phyloP scores from a whole-genome alignment of 2,113 vertebrate species.

The Trichechus manatus region DNA sequence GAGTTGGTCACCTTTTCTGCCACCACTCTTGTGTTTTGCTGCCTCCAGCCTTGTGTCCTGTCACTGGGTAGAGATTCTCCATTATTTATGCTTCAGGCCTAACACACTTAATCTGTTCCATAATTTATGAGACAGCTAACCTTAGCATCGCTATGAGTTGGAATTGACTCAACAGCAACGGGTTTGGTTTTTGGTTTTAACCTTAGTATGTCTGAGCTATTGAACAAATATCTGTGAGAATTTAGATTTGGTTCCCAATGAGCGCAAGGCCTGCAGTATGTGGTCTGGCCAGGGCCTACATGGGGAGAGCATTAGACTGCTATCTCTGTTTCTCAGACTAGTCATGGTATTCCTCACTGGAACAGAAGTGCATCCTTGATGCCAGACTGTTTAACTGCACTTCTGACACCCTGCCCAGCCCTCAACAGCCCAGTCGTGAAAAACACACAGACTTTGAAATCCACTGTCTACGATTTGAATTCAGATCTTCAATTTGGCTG shows the following conservation, averaged over 20 bases:
- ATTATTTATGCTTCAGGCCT: constrained; percentile 62
- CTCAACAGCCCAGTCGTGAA: not conserved
- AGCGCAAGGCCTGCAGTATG: not conserved
- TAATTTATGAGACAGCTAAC: constrained; percentile 73
- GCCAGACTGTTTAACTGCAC: not conserved
- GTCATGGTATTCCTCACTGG: not conserved
- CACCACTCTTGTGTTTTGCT: not conserved
- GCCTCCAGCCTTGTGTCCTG: constrained; percentile 20
- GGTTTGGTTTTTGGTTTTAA: not conserved
- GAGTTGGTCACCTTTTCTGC: not conserved
- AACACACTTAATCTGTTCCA: constrained; percentile 61
- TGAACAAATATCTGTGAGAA: constrained; percentile 59
- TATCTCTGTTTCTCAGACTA: not conserved
- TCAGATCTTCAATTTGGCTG: not conserved
- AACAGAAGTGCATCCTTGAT: not conserved
- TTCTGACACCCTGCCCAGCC: not conserved
- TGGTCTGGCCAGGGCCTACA: not conserved
- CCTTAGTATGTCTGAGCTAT: constrained; percentile 24
- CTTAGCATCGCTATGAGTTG: no score
- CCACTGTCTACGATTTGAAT: not conserved
- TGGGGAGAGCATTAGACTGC: not conserved
- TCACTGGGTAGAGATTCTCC: constrained; percentile 42
- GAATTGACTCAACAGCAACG: no score
- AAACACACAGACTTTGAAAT: not conserved
- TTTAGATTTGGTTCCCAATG: constrained; percentile 11